Base-by-base conservation (phyloP, 2,113 vertebrate species). In the Gobio gobio region DNA sequence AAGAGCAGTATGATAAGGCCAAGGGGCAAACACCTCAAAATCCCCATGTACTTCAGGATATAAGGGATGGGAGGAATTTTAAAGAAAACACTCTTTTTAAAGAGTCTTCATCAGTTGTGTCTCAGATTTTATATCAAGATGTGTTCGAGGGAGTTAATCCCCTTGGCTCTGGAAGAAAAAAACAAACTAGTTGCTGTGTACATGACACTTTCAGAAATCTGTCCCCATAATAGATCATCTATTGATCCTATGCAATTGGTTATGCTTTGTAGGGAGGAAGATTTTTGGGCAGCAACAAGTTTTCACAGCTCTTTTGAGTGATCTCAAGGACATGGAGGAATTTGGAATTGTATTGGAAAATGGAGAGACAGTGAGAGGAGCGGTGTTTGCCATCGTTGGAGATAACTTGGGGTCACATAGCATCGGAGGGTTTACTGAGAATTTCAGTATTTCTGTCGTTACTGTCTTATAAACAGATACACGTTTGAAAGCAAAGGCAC, bases 251-350 rank as follows among this genome's bases (percentile, higher is more conserved):
- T 63, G 10, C 36, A 80, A 10, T n/a, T 64, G 7, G 78, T 80
- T 10, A 63, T 80, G 58, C 78, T 66, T 64, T 80, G 78, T 18
- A 49, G 58, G 40, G 59, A 80, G 59, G 20, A 43, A 16, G 54
- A 80, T 64, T 45, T 45, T 43, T 29, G 59, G 78, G 24, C 78
- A 80, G 43, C 36, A 64, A 6, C 16, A 43, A 61, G 58, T 63
- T 20, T 79, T 79, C 33, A n/a, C 9, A 1, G 22, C 56, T 36
- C 49, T 78, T 56, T 59, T 33, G 51, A 56, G 75, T 33, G 47
- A 33, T 56, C 47, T 54, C 24, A 56, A 61, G n/a, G 74, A 77
- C 75, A 77, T 56, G 45, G 49, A 76, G 74, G 45, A 76, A 76
- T 33, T 29, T 54, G 74, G 74, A 29, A 76, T 76, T 54, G 26